Conservation (phyloP, 2,113 vertebrate genomes). For the Sylvietta virens region DNA sequence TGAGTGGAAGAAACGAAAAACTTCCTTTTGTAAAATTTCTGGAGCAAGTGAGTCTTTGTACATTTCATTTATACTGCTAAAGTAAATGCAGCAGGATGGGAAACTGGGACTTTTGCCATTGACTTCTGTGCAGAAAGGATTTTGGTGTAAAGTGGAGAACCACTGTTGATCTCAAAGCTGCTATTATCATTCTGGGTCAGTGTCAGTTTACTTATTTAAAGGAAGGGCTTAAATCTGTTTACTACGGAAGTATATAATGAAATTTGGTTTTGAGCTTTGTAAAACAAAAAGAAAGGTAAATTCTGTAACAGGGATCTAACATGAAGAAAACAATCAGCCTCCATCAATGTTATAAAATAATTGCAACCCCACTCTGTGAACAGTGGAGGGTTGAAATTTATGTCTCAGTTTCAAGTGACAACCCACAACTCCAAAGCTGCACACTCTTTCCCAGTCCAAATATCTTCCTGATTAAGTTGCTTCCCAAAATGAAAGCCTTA, state of each 20-base stretch:
- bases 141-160: background rate
- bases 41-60: background rate
- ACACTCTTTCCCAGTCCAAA: background rate
- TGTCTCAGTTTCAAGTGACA: background rate
- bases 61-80: background rate
- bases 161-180: background rate
- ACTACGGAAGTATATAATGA: background rate
- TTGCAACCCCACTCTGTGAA: background rate
- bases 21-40: background rate
- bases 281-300: background rate
- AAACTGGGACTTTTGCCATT: background rate
- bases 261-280: background rate
- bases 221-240: background rate
- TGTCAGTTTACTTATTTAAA: background rate
- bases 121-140: background rate
- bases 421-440: background rate
- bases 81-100: background rate
- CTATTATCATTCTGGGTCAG: background rate
- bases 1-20: background rate
- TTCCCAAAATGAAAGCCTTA: background rate
- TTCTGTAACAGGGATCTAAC: background rate
- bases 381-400: background rate
- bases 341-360: background rate
- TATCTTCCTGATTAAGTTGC: background rate
- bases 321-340: background rate